Percentiles rank a stretch among this genome's conserved stretches.
Conservation (phyloP, 2,888 invertebrate genomes). For the Phortica okadai region DNA sequence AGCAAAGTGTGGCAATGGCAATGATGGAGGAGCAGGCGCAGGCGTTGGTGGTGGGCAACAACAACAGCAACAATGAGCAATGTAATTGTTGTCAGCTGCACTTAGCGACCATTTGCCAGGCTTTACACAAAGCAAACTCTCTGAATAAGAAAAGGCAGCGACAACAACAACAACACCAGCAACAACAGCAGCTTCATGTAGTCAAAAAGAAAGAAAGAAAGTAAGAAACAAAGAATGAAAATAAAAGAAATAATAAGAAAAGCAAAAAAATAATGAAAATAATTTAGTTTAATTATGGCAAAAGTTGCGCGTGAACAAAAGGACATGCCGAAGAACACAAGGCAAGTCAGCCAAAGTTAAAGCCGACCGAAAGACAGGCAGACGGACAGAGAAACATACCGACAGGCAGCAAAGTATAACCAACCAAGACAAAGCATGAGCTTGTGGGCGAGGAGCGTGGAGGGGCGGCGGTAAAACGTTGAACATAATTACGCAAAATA, state of each 20-base stretch:
- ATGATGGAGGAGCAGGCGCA: no score
- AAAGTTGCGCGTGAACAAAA: slow-evolving; percentile 56
- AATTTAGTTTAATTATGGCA: slow-evolving; percentile 61
- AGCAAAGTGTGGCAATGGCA: neutral
- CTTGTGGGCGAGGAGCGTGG: neutral
- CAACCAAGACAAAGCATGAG: no score
- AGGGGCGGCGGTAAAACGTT: neutral
- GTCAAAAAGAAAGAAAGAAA: neutral
- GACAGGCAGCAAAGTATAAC: slow-evolving; percentile 14
- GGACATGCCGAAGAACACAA: slow-evolving; percentile 13
- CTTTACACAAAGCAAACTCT: slow-evolving; percentile 37
- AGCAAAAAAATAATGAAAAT: neutral
- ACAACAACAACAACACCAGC: no score
- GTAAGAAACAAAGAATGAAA: neutral
- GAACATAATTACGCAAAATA: neutral
- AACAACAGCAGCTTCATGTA: neutral
- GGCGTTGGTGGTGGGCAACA: slow-evolving; percentile 9
- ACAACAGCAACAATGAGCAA: slow-evolving; percentile 39
- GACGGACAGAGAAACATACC: slow-evolving; percentile 40
- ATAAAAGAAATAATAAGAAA: neutral
- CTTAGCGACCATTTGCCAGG: slow-evolving; percentile 49
- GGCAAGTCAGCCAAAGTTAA: neutral
- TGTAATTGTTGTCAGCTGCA: slow-evolving; percentile 63
- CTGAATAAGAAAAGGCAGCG: neutral
- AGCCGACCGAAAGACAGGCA: slow-evolving; percentile 48